phyloP scores from a whole-genome alignment of 2,113 vertebrate species.

The Syrrhaptes paradoxus region DNA sequence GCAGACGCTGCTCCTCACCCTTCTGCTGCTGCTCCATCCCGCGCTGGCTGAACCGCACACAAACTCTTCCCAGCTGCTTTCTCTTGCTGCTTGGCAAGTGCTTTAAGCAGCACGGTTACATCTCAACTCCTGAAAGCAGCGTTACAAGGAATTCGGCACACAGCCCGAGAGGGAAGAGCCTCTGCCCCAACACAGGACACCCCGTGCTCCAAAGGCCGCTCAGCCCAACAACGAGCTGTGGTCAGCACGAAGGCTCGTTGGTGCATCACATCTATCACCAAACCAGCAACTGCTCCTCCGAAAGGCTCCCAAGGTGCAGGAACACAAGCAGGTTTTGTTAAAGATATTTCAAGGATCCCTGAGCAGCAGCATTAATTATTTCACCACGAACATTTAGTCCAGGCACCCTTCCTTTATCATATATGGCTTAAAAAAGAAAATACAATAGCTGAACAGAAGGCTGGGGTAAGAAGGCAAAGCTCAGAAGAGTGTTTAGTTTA shows the following conservation, averaged over 20 bases:
- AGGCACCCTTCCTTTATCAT: neutral
- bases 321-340: neutral
- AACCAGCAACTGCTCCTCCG: neutral
- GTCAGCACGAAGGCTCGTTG: neutral
- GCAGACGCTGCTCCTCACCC: neutral
- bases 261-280: neutral
- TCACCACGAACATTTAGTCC: neutral
- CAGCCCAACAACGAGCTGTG: neutral
- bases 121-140: neutral
- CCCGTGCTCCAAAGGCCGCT: neutral
- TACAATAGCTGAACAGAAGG: neutral
- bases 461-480: neutral
- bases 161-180: neutral
- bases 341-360: neutral
- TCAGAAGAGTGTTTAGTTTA: neutral
- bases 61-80: neutral
- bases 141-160: neutral
- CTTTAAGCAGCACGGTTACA: neutral
- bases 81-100: accelerated
- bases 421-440: neutral
- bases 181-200: neutral
- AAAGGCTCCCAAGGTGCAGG: neutral
- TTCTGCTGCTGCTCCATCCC: neutral
- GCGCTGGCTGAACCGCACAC: neutral
- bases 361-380: neutral